Base-by-base conservation (phyloP, 2,113 vertebrate genomes). In the Ailuropoda melanoleuca region DNA sequence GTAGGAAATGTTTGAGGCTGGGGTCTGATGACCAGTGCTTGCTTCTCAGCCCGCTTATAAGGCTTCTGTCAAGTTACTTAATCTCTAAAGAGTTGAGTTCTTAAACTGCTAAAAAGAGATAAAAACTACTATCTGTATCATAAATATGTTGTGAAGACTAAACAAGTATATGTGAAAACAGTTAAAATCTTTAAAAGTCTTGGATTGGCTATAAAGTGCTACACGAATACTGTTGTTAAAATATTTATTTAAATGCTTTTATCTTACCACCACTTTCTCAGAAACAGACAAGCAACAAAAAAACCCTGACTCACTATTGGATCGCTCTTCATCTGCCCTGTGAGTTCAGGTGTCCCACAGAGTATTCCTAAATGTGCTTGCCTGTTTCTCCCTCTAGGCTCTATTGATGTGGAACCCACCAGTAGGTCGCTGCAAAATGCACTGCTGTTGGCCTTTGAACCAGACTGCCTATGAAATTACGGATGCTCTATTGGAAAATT, bases 171-270 rank as follows among this genome's bases (percentile, higher is more conserved):
- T 7, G 19, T 66, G 56, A 93, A 90, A 85, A 75, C 23, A 50
- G 34, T 78, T 89, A 68, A 93, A 46, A 77, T 62, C 29, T 75
- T 83, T 70, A 46, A 84, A 64, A 81, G 23, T 46, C 58, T 85
- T 21, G 1, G 6, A 81, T 72, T 46, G 31, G 66, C 12, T 74
- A 66, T 1, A 24, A 74, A 96, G 43, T 55, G 62, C 43, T 86
- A 14, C 10, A n/a, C 39, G n/a, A 29, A 86, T 23, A 50, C 17
- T 56, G 0, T 62, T 87, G 26, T 55, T 90, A 9, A 77, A 72
- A 81, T 91, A 46, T 64, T 83, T 86, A 70, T 94, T 68, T n/a
- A 92, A 87, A 34, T 43, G 60, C 4, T 68, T 53, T 93, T 75
- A 74, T 87, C 31, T 64, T 93, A 70, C 4, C n/a, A 84, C 1